phyloP scores from a whole-genome alignment of 2,888 invertebrate genomes.

The Eristalinus aeneus region DNA sequence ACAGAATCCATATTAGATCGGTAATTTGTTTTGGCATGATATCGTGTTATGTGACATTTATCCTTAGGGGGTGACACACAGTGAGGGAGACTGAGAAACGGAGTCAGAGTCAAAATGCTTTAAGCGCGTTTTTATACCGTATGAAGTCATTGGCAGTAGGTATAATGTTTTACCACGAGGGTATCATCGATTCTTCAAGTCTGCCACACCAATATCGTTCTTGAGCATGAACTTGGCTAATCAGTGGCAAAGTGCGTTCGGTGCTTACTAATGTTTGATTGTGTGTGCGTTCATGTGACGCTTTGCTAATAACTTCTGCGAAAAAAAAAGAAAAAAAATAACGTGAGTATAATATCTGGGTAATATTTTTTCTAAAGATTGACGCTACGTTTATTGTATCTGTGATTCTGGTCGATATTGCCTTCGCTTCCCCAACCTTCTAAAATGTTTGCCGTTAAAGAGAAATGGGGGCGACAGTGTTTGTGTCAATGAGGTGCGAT shows the following conservation, averaged over 20 bases:
- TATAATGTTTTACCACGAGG: background rate
- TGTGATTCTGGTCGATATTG: conserved; percentile 27
- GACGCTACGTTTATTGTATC: conserved; percentile 22
- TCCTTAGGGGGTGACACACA: conserved; percentile 54
- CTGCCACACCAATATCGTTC: background rate
- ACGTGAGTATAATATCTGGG: background rate
- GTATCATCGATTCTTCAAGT: background rate
- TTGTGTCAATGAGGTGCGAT: conserved; percentile 66
- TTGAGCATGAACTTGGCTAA: conserved; percentile 46
- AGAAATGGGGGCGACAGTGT: conserved; percentile 47
- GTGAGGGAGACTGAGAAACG: background rate
- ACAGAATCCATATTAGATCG: conserved; percentile 66
- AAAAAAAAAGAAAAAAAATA: conserved; percentile 10
- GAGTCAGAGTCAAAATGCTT: conserved; percentile 8
- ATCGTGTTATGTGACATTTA: conserved; percentile 69
- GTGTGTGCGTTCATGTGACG: conserved; percentile 28
- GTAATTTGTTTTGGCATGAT: conserved; percentile 71
- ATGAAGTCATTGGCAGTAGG: conserved; percentile 53
- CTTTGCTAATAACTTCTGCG: conserved; percentile 40
- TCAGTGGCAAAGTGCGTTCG: conserved; percentile 66
- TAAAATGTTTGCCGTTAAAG: conserved; percentile 23
- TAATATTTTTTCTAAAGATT: background rate
- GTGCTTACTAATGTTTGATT: conserved; percentile 38
- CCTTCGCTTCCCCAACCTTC: background rate
- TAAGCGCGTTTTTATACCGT: conserved; percentile 23